Evolutionary conservation across 2,113 vertebrate species (phyloP), one percentile per base, ranked within the genome.

Genomic region (Chionis minor): DNA sequence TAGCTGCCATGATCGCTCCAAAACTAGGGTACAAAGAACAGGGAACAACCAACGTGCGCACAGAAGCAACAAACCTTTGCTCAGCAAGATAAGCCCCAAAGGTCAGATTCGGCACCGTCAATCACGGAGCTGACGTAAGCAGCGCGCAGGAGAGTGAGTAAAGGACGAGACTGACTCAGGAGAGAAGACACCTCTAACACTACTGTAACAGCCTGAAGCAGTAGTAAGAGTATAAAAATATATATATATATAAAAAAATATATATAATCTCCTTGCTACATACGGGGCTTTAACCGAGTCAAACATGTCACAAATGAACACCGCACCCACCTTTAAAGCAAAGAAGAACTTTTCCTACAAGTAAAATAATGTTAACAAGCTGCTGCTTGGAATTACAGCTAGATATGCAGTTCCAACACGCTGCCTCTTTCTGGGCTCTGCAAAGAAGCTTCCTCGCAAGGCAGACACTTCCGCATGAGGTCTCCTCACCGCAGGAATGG

Each of bases 1-100:
- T 33, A 22, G n/a, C 38, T 84, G 66, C 66, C 45, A 45, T 0
- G 0, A 26, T 4, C 82, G 75, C 75, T 86, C 56, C 4, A 8
- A 52, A 52, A 20, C 30, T 8, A 5, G 23, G 58, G 79, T 77
- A 45, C 86, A 93, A 95, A 93, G 94, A 73, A 26, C 88, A 80
- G 62, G 32, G 45, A 65, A 79, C 73, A 71, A 81, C 0, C 0
- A 63, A 23, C 8, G 49, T 8, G 49, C 49, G 12, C 49, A 8
- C 0, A 49, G 71, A 63, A 52, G 54, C 54, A 56, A 35, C 49
- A 58, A 75, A 92, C 77, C 72, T 91, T 90, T 92, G 80, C 81
- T 81, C 61, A 32, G 61, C 58, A 35, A 86, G 88, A 88, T 82
- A 94, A 91, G 56, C 49, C 62, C 70, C 70, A 67, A 59, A 85